Conservation (phyloP, 2,797 vertebrate species). For the Brotula barbata region DNA sequence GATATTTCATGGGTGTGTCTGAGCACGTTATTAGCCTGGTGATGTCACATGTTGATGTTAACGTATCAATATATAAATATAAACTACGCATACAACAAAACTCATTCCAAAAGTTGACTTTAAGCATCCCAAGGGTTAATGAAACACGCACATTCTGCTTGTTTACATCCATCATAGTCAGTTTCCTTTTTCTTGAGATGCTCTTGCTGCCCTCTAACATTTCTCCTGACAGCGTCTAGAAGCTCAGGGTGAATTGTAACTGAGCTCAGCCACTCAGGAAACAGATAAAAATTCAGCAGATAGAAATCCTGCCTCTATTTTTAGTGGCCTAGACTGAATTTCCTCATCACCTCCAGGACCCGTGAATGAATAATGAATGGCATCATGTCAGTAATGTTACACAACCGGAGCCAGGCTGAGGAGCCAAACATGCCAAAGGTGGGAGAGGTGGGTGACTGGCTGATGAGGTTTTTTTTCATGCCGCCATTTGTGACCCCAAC, state of each 20-base stretch:
- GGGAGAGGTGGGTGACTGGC: too few relatives aligned
- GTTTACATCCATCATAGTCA: too few relatives aligned
- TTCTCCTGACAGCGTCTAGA: constrained; percentile 9
- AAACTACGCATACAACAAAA: too few relatives aligned
- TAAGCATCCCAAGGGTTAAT: too few relatives aligned
- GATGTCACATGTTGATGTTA: too few relatives aligned
- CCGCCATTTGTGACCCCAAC: constrained; percentile 19
- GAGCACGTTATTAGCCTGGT: too few relatives aligned
- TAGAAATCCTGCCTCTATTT: constrained; percentile 50
- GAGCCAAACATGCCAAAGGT: constrained; percentile 3
- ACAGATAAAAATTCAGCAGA: constrained; percentile 43
- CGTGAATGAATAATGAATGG: constrained; percentile 47
- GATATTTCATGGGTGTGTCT: too few relatives aligned
- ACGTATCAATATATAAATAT: too few relatives aligned
- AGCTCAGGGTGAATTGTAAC: constrained; percentile 15
- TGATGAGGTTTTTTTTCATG: background rate
- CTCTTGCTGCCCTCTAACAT: background rate
- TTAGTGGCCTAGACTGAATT: constrained; percentile 41
- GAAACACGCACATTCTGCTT: too few relatives aligned
- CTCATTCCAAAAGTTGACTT: too few relatives aligned
- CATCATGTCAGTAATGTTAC: constrained; percentile 23
- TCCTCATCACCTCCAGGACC: constrained; percentile 49
- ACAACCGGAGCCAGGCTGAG: constrained; percentile 16
- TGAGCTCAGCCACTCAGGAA: constrained; percentile 33
- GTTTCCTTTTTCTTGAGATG: too few relatives aligned